Conservation (phyloP, 2,888 invertebrate genomes). For the Resseliella maxima region DNA sequence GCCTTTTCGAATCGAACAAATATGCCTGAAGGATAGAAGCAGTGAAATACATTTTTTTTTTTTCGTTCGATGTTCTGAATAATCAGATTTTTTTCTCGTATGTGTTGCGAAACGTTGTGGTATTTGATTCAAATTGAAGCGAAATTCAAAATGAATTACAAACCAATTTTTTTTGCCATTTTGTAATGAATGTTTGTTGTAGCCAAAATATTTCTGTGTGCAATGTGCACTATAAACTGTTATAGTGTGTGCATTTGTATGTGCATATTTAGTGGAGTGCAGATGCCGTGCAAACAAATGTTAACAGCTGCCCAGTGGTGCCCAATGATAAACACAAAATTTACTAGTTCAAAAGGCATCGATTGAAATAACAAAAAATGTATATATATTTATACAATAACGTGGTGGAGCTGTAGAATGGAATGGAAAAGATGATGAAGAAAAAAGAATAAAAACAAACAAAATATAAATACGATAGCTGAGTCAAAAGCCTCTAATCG, state of each 20-base stretch:
- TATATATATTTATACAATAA: neutral
- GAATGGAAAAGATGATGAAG: no score
- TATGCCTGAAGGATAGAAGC: slow-evolving; percentile 1
- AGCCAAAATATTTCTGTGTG: neutral
- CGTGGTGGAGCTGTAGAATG: neutral
- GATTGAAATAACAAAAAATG: neutral
- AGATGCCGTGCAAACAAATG: slow-evolving; percentile 38
- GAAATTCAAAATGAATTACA: neutral
- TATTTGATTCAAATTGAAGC: neutral
- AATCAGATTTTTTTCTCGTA: neutral
- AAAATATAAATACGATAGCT: neutral
- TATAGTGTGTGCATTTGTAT: no score
- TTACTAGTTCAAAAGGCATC: slow-evolving; percentile 7
- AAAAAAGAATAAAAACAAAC: neutral
- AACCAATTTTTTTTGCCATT: slow-evolving; percentile 14
- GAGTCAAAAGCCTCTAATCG: slow-evolving; percentile 35
- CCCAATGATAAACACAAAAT: slow-evolving; percentile 42
- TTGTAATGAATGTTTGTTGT: slow-evolving; percentile 34
- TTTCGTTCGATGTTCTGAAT: neutral
- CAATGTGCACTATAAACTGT: no score
- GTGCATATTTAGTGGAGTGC: neutral
- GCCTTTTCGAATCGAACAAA: neutral
- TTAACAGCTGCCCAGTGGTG: neutral
- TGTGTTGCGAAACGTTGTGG: neutral
- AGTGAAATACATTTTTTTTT: neutral